Conservation (phyloP, 2,888 invertebrate species). For the Scaptomyza reducta region DNA sequence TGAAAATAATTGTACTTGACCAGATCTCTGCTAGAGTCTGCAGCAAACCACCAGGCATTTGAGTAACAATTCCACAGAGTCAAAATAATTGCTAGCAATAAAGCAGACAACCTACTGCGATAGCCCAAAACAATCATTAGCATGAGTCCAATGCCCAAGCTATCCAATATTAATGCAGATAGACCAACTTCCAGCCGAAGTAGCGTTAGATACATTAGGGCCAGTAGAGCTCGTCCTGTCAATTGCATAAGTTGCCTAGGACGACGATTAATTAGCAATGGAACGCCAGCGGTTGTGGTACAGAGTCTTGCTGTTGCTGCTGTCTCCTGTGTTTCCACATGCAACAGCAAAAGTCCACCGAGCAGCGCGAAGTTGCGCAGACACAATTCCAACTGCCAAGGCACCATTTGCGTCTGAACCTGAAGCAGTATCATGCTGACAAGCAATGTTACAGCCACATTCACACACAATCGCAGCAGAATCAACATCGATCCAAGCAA, state of each 20-base stretch:
- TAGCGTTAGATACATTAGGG: slow-evolving; percentile 36
- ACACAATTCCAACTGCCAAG: slow-evolving; percentile 15
- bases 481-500: slow-evolving; percentile 27
- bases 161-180: slow-evolving; percentile 12
- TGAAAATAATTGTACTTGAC: slow-evolving; percentile 45
- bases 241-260: slow-evolving; percentile 40
- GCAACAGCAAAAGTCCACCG: slow-evolving; percentile 37
- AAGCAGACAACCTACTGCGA: slow-evolving; percentile 36
- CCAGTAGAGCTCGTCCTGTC: slow-evolving; percentile 32
- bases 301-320: background rate
- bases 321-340: slow-evolving; percentile 29
- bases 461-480: slow-evolving; percentile 15
- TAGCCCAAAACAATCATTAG: slow-evolving; percentile 39
- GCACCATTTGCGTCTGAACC: slow-evolving; percentile 18
- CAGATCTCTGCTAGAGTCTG: slow-evolving; percentile 7
- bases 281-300: slow-evolving; percentile 22
- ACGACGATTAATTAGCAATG: slow-evolving; percentile 16
- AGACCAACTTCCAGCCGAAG: slow-evolving; percentile 15
- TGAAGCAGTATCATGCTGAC: slow-evolving; percentile 35
- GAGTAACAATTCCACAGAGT: slow-evolving; percentile 30
- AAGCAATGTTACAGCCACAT: slow-evolving; percentile 27
- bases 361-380: slow-evolving; percentile 37
- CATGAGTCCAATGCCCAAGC: slow-evolving; percentile 30
- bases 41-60: slow-evolving; percentile 36
- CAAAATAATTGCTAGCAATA: slow-evolving; percentile 24